Evolutionary conservation across 2,113 vertebrate species (phyloP).

Genomic region (Petaurus breviceps): DNA sequence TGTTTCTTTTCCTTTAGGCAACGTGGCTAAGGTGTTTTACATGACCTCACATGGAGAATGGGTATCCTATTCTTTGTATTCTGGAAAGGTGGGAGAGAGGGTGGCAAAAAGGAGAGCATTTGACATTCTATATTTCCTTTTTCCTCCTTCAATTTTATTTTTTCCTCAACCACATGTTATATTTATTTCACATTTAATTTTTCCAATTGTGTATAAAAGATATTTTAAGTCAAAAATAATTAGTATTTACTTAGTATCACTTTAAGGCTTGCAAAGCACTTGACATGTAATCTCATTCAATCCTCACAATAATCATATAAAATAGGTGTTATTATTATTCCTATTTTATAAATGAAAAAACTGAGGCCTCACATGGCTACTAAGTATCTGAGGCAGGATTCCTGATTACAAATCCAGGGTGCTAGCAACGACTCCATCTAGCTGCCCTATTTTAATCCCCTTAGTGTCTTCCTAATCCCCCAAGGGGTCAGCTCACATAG

Average conservation of each 20-base stretch:
- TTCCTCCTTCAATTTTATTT: too few species aligned
- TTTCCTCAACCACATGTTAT: too few species aligned
- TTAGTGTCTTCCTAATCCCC: not conserved
- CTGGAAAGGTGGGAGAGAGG: too few species aligned
- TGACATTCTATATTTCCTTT: too few species aligned
- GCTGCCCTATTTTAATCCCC: not conserved
- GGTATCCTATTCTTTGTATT: too few species aligned
- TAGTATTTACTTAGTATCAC: not conserved
- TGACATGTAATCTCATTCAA: not conserved
- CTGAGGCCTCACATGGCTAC: not conserved
- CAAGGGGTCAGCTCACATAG: not conserved
- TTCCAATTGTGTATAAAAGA: too few species aligned
- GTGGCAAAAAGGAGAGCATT: too few species aligned
- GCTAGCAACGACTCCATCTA: not conserved
- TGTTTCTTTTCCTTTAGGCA: too few species aligned
- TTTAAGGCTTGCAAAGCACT: not conserved
- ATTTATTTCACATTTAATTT: too few species aligned
- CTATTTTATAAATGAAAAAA: not conserved
- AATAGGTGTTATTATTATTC: not conserved
- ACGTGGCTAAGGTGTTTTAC: too few species aligned
- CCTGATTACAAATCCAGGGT: not conserved
- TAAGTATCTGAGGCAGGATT: not conserved
- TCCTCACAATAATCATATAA: not conserved
- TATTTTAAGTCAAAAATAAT: too few species aligned
- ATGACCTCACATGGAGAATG: too few species aligned